Conservation (phyloP, 2,113 vertebrate genomes). For the Chloebia gouldiae region DNA sequence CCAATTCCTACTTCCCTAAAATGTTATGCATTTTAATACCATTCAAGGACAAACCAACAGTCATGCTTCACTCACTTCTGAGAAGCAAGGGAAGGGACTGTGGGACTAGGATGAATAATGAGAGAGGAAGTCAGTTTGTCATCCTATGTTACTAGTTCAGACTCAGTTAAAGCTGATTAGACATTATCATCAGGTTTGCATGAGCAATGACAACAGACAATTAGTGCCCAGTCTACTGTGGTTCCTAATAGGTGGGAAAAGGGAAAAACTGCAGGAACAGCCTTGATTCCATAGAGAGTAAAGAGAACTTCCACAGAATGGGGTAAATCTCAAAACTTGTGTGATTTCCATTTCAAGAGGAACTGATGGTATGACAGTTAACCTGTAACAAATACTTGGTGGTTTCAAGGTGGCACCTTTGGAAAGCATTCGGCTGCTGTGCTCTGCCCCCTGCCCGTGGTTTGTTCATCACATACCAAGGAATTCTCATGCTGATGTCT, state of each 20-base stretch:
- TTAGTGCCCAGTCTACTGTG: not conserved
- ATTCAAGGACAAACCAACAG: slow-evolving; percentile 3
- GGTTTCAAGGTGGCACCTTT: not conserved
- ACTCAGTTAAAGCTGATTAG: not conserved
- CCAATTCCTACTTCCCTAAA: slow-evolving; percentile 14
- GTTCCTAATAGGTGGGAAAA: not conserved
- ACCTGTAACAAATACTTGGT: not conserved
- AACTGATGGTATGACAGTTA: not conserved
- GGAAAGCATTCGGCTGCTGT: not conserved
- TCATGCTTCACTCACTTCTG: not conserved
- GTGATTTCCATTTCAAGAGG: not conserved
- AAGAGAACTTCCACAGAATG: not conserved
- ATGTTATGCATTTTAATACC: not conserved
- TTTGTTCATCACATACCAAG: not conserved
- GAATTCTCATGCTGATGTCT: not conserved
- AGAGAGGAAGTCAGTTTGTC: slow-evolving; percentile 12
- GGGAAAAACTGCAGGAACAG: not conserved
- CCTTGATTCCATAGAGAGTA: not conserved
- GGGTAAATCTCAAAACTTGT: not conserved
- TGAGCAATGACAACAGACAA: not conserved
- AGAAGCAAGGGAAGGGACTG: not conserved
- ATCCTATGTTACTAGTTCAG: not conserved
- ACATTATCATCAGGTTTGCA: not conserved
- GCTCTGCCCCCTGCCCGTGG: fast-evolving
- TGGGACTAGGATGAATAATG: not conserved